phyloP scores from a whole-genome alignment of 2,888 invertebrate genomes.

The Choristoneura rosaceana region DNA sequence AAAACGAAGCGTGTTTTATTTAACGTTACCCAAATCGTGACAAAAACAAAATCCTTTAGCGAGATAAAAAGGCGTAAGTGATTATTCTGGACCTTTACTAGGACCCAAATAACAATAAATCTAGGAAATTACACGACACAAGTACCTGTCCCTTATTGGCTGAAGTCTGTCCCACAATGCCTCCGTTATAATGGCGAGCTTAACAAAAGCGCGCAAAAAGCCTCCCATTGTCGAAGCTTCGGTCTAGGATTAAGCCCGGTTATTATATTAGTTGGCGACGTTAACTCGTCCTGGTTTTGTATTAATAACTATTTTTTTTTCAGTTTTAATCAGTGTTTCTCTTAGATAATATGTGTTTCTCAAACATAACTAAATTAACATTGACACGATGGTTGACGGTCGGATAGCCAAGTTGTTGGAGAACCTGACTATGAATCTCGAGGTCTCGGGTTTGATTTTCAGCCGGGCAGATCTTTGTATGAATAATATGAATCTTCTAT shows the following conservation, averaged over 20 bases:
- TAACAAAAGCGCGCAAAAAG: conserved; percentile 39
- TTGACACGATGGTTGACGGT: too few relatives aligned
- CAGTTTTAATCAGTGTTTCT: neutral
- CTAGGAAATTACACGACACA: conserved; percentile 19
- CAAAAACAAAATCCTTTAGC: neutral
- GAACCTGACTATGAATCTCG: too few relatives aligned
- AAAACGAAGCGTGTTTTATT: neutral
- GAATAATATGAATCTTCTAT: too few relatives aligned
- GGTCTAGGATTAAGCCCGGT: conserved; percentile 34
- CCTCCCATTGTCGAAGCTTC: conserved; percentile 32
- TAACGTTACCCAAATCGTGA: neutral
- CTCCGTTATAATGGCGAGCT: conserved; percentile 30
- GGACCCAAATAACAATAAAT: conserved; percentile 26
- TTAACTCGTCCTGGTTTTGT: conserved; percentile 1
- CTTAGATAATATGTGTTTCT: too few relatives aligned
- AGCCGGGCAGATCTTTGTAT: too few relatives aligned
- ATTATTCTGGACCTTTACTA: conserved; percentile 5
- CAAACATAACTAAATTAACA: too few relatives aligned
- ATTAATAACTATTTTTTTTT: neutral
- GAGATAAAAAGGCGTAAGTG: neutral
- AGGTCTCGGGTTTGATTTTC: too few relatives aligned
- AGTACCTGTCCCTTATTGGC: conserved; percentile 34
- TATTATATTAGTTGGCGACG: conserved; percentile 29
- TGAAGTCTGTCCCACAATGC: conserved; percentile 25
- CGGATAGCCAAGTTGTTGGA: too few relatives aligned